phyloP scores from a whole-genome alignment of 1,140 invertebrate species.

The Drosophila leontia region DNA sequence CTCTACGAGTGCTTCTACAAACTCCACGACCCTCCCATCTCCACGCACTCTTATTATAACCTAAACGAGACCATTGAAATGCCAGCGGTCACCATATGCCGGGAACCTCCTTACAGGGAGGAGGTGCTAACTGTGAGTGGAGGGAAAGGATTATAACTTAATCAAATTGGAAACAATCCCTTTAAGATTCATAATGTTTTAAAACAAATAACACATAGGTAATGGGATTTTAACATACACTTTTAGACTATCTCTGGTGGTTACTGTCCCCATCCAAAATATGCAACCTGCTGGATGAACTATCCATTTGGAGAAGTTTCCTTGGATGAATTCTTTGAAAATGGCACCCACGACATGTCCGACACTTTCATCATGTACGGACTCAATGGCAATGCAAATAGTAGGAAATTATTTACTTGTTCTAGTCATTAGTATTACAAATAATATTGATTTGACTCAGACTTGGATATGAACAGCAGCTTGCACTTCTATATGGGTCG shows the following conservation, averaged over 20 bases:
- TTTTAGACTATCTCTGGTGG: slow-evolving; percentile 59
- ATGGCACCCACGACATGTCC: slow-evolving; percentile 85
- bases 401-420: slow-evolving; percentile 27
- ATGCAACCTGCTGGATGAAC: slow-evolving; percentile 86
- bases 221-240: neutral
- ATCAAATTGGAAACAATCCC: neutral
- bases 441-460: slow-evolving; percentile 12
- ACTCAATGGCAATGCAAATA: slow-evolving; percentile 48
- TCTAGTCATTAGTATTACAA: too few species aligned
- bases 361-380: slow-evolving; percentile 83
- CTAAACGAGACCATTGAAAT: slow-evolving; percentile 88
- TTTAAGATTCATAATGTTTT: neutral
- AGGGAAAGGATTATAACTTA: neutral
- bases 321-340: slow-evolving; percentile 86
- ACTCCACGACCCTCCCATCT: slow-evolving; percentile 86
- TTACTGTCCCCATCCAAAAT: slow-evolving; percentile 84
- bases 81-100: slow-evolving; percentile 88
- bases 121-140: slow-evolving; percentile 86
- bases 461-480: slow-evolving; percentile 76
- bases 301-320: slow-evolving; percentile 86
- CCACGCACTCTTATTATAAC: slow-evolving; percentile 88
- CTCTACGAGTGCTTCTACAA: slow-evolving; percentile 87
- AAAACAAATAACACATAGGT: neutral
- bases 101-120: slow-evolving; percentile 87
- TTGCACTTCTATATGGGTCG: slow-evolving; percentile 86